Evolutionary conservation across 2,113 vertebrate species (phyloP).

Genomic region (Pseudorectes ferrugineus): DNA sequence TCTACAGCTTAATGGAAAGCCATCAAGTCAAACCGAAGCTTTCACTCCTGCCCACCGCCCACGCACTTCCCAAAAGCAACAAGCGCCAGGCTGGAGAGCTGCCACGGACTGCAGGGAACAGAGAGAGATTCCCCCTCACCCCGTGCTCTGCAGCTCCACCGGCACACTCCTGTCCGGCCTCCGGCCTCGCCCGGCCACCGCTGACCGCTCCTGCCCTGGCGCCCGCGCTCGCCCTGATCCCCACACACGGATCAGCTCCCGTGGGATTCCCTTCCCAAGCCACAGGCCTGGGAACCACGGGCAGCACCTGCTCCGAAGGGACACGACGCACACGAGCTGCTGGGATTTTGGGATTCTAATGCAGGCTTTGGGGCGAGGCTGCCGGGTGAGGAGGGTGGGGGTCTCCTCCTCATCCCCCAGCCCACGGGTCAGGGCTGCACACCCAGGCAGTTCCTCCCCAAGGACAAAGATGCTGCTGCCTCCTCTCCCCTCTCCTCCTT

Average conservation of each 20-base stretch:
- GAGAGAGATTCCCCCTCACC: too few species aligned
- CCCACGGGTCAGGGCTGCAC: background rate
- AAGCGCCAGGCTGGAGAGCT: background rate
- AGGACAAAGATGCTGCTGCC: background rate
- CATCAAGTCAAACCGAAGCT: background rate
- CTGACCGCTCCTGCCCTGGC: background rate
- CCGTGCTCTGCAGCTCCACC: fast-evolving
- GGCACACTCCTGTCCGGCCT: background rate
- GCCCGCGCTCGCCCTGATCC: background rate
- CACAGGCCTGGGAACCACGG: background rate
- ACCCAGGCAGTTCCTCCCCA: background rate
- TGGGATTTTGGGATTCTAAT: background rate
- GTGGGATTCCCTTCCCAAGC: background rate
- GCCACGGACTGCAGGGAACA: background rate
- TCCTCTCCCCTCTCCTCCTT: background rate
- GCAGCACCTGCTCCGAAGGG: background rate
- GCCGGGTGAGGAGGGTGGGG: background rate
- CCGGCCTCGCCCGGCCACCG: background rate
- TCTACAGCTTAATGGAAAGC: background rate
- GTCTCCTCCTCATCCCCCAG: background rate
- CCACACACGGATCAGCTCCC: background rate
- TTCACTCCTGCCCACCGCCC: background rate
- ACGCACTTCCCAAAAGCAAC: background rate
- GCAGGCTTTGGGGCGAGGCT: background rate
- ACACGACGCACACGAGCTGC: background rate